Percentiles rank a stretch among this genome's conserved stretches.
These are phyloP conservation scores for Eudasyphora cyanicolor DNA, from an alignment of 2,888 invertebrate genomes.

Conservation along the genomic window DNA sequence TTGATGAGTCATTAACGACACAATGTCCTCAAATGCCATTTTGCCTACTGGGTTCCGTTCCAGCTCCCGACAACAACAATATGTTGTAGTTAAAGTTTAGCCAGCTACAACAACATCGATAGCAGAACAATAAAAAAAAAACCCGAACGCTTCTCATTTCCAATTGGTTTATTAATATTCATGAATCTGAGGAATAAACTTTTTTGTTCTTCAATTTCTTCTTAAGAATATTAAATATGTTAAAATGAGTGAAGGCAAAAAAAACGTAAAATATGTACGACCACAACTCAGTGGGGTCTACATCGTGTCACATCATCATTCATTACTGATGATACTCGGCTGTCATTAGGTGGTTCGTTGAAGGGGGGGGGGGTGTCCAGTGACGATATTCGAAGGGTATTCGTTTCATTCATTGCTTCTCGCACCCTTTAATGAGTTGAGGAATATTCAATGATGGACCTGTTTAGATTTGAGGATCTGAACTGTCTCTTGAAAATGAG, in stretches of 20 bases:
- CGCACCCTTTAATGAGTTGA: neutral
- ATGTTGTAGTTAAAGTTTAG: neutral
- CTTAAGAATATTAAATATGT: slow-evolving; percentile 33
- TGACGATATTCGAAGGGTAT: neutral
- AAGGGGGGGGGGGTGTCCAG: neutral
- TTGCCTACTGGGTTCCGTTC: too few species aligned
- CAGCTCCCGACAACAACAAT: slow-evolving; percentile 24
- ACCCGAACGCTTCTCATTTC: slow-evolving; percentile 41
- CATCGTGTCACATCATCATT: slow-evolving; percentile 12
- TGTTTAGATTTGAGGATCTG: neutral
- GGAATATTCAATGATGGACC: neutral
- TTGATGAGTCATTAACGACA: too few species aligned
- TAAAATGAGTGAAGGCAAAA: neutral
- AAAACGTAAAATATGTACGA: neutral
- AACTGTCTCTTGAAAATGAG: neutral
- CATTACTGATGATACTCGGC: slow-evolving; percentile 24
- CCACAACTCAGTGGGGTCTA: too few species aligned
- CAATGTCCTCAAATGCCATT: too few species aligned
- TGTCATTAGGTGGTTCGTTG: slow-evolving; percentile 5
- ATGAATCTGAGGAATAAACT: slow-evolving; percentile 40
- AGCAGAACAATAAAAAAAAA: slow-evolving; percentile 1
- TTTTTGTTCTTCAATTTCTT: slow-evolving; percentile 39
- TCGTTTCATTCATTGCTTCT: neutral
- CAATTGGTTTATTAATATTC: slow-evolving; percentile 60
- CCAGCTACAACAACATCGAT: neutral